These are phyloP conservation scores for Psilanteris sp. DNA, from an alignment of 1,140 invertebrate species.

Conservation along the genomic window DNA sequence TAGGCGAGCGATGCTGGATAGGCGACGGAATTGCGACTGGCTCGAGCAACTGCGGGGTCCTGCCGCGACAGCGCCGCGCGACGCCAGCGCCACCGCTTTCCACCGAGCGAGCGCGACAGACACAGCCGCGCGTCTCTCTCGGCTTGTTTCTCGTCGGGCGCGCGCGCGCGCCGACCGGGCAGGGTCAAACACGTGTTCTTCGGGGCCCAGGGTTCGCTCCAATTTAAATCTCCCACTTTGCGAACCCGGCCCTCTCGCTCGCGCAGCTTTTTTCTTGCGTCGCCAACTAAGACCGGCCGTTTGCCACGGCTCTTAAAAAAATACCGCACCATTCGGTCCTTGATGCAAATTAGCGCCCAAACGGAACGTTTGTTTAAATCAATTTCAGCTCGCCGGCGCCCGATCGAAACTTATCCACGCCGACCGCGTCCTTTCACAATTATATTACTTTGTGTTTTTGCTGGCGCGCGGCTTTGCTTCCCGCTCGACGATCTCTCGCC, in stretches of 20 bases:
- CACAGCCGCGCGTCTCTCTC: slow-evolving; percentile 10
- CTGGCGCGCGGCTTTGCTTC: too few species aligned
- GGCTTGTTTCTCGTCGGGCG: slow-evolving; percentile 5
- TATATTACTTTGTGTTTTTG: too few species aligned
- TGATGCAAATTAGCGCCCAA: neutral
- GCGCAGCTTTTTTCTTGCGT: slow-evolving; percentile 2
- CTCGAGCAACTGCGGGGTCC: slow-evolving; percentile 71
- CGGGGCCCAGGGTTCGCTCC: slow-evolving; percentile 48
- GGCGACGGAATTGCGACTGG: slow-evolving; percentile 79
- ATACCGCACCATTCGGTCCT: too few species aligned
- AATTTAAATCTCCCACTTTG: slow-evolving; percentile 37
- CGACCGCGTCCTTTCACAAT: too few species aligned
- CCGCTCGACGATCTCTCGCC: too few species aligned
- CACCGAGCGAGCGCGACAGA: slow-evolving; percentile 9
- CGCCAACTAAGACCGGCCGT: neutral
- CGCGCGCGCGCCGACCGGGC: slow-evolving; percentile 24
- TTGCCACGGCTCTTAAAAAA: neutral
- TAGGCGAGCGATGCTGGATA: slow-evolving; percentile 78
- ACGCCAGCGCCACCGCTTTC: slow-evolving; percentile 69
- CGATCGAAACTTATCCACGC: too few species aligned
- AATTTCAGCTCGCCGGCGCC: too few species aligned
- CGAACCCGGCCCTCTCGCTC: slow-evolving; percentile 9
- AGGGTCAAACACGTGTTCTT: slow-evolving; percentile 54
- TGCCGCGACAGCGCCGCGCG: slow-evolving; percentile 74
- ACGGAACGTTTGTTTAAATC: neutral